Percentiles rank a stretch among this genome's conserved stretches.
Conservation (phyloP, 2,888 invertebrate species). For the Formica aserva region DNA sequence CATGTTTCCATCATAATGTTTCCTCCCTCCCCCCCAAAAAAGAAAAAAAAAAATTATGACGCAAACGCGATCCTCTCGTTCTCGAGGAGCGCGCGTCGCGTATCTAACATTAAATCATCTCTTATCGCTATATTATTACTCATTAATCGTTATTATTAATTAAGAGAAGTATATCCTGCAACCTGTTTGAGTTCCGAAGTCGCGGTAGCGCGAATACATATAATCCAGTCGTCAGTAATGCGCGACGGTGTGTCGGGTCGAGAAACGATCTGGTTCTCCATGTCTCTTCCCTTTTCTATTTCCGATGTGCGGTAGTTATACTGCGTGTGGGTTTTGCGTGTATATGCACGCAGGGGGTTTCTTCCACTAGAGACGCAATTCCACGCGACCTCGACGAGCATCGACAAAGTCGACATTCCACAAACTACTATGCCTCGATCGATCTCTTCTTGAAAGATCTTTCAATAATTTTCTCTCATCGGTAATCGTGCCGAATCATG, state of each 20-base stretch:
- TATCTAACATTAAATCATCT: constrained; percentile 63
- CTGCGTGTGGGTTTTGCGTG: not conserved
- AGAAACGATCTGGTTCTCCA: constrained; percentile 16
- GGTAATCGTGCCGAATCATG: not conserved
- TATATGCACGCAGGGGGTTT: not conserved
- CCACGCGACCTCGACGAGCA: not conserved
- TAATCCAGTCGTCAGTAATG: constrained; percentile 6
- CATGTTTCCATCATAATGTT: constrained; percentile 21
- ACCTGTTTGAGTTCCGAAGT: constrained; percentile 61
- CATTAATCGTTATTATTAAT: constrained; percentile 59
- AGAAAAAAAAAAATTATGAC: constrained; percentile 27
- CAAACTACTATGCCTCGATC: too few relatives aligned
- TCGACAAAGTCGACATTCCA: not conserved
- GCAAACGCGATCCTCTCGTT: constrained; percentile 57
- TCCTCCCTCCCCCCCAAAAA: not conserved
- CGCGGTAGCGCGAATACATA: constrained; percentile 45
- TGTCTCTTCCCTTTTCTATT: constrained; percentile 33
- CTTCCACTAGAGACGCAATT: not conserved
- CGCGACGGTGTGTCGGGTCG: not conserved
- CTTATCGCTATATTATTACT: constrained; percentile 72
- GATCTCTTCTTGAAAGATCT: too few relatives aligned
- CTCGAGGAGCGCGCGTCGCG: constrained; percentile 42
- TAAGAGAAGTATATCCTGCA: constrained; percentile 70
- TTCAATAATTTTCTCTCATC: not conserved
- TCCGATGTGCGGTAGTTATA: constrained; percentile 17